phyloP scores from a whole-genome alignment of 2,113 vertebrate species.

The Gymnobelideus leadbeateri region DNA sequence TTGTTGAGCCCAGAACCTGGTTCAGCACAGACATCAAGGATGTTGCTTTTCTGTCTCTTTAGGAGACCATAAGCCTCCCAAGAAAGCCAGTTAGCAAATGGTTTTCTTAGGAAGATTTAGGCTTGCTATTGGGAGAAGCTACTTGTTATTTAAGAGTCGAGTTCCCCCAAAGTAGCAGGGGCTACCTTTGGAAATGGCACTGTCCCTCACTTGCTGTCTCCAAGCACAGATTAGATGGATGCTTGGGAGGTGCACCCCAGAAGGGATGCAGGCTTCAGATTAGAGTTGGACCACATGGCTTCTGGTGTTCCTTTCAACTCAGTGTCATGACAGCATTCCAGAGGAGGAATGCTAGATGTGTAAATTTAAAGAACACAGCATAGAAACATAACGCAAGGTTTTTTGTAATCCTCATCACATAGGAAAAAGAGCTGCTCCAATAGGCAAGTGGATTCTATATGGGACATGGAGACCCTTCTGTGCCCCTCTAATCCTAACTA shows the following conservation, averaged over 20 bases:
- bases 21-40: not conserved
- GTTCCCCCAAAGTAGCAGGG: not conserved
- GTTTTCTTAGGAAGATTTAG: not conserved
- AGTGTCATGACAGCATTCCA: not conserved
- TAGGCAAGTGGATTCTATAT: not conserved
- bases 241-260: not conserved
- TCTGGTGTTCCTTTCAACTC: not conserved
- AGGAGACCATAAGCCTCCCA: not conserved
- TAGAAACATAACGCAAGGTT: not conserved
- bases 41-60: not conserved
- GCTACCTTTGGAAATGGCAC: not conserved
- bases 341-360: not conserved
- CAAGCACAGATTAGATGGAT: not conserved
- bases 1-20: not conserved
- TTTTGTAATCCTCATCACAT: not conserved
- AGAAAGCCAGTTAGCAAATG: not conserved
- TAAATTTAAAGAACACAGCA: not conserved
- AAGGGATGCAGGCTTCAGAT: not conserved
- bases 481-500: not conserved
- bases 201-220: not conserved
- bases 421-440: not conserved
- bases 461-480: not conserved
- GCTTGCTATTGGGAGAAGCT: not conserved
- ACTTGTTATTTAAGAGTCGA: not conserved
- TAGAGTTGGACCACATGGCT: not conserved